A percentile compares a stretch with the other conserved stretches of the same genome.
These are phyloP conservation scores for Epinotia bilunana DNA, from an alignment of 2,888 invertebrate species.

Conservation along the genomic window DNA sequence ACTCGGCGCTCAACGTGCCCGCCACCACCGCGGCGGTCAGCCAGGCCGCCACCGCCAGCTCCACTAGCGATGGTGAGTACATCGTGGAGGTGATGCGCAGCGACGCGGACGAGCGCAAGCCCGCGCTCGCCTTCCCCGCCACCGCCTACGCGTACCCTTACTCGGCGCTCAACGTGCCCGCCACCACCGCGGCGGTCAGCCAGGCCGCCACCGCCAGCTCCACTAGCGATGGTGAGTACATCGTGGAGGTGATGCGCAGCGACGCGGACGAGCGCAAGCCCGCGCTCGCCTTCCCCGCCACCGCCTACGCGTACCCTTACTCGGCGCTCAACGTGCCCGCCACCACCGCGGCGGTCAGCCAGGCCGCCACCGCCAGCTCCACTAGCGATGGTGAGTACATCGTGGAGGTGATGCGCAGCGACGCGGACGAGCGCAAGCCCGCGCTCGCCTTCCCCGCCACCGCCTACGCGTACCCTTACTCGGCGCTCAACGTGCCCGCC, in stretches of 20 bases:
- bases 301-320: slow-evolving; percentile 88
- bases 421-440: slow-evolving; percentile 87
- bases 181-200: slow-evolving; percentile 65
- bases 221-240: slow-evolving; percentile 69
- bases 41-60: slow-evolving; percentile 49
- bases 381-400: slow-evolving; percentile 79
- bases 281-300: slow-evolving; percentile 68
- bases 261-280: slow-evolving; percentile 88
- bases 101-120: slow-evolving; percentile 88
- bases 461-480: slow-evolving; percentile 88
- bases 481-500: slow-evolving; percentile 84
- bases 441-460: slow-evolving; percentile 72
- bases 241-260: slow-evolving; percentile 96
- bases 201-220: slow-evolving; percentile 52
- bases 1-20: slow-evolving; percentile 86
- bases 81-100: slow-evolving; percentile 97
- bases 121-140: slow-evolving; percentile 67
- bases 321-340: slow-evolving; percentile 85
- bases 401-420: slow-evolving; percentile 95
- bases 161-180: slow-evolving; percentile 85
- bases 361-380: slow-evolving; percentile 52
- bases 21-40: slow-evolving; percentile 66
- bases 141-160: slow-evolving; percentile 88
- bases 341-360: slow-evolving; percentile 63
- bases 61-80: slow-evolving; percentile 57